These are phyloP conservation scores for Corythornis madagascariensis DNA, from an alignment of 2,113 vertebrate genomes.

Conservation along the genomic window DNA sequence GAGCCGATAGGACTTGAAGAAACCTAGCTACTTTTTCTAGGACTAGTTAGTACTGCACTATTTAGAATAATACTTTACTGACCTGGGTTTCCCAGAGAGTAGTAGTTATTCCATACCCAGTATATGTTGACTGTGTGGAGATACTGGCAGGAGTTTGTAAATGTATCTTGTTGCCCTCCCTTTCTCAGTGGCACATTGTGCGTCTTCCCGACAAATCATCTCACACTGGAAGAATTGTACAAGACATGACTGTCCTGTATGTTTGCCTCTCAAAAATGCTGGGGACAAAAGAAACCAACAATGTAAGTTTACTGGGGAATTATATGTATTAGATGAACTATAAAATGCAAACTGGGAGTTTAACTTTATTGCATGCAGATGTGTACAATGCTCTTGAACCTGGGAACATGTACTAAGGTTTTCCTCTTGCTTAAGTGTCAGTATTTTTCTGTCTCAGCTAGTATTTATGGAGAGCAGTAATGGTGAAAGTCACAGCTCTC, in stretches of 20 bases:
- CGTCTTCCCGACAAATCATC: slow-evolving; percentile 99
- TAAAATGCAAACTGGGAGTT: not conserved
- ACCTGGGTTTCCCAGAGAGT: not conserved
- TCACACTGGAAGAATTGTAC: slow-evolving; percentile 99
- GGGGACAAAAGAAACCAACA: slow-evolving; percentile 98
- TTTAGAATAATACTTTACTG: not conserved
- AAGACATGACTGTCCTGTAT: slow-evolving; percentile 96
- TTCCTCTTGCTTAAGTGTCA: not conserved
- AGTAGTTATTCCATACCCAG: not conserved
- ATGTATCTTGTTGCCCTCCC: not conserved
- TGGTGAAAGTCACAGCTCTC: not conserved
- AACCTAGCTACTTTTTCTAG: not conserved
- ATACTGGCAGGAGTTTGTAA: not conserved
- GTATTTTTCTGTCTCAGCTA: not conserved
- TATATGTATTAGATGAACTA: not conserved
- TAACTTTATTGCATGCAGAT: not conserved
- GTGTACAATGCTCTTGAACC: not conserved
- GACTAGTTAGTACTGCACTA: not conserved
- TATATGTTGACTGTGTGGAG: not conserved
- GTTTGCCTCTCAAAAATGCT: slow-evolving; percentile 96
- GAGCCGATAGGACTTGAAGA: not conserved
- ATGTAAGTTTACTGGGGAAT: slow-evolving; percentile 78
- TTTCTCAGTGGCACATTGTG: slow-evolving; percentile 93
- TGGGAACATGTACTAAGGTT: not conserved
- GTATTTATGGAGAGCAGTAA: not conserved